Base-by-base conservation (phyloP, 92 coral and sea anemone genomes). In the Epizoanthus scotinus region DNA sequence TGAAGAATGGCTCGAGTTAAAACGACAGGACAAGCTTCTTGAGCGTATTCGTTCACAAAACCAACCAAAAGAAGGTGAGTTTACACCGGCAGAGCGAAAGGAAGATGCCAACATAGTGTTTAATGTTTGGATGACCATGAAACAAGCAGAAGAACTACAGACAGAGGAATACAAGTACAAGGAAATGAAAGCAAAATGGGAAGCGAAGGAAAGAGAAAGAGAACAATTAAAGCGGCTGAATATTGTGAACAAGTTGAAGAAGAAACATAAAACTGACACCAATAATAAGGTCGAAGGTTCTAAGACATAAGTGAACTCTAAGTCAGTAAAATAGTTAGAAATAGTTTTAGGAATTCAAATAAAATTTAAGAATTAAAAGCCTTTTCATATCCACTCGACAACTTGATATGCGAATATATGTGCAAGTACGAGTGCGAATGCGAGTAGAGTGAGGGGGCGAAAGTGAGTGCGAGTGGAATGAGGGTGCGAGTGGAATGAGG, bases 121-220 rank as follows among this genome's bases (percentile, higher is more conserved):
- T 74, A 86, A 86, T 75, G 92, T 96, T 31, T 96, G 99, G 99
- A 84, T 94, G 73, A 89, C 97, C 3, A 89, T 90, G 91, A 96
- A 96, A 73, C 88, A 88, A 26, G 87, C 88, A 10, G 90, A 91
- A 65, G 98, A 96, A 59, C 84, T 93, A 17, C 74, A 84, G 66
- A 92, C 62, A 0, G 99, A 96, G 64, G 94, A 96, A 24, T 55
- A 64, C 63, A 89, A 85, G 67, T 94, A 93, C 63, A 63, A 74
- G 6, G 97, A 96, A 36, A 96, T 96, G 99, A 87, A 86, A 72
- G 94, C 90, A 67, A 91, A 91, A 55, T 96, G 99, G 99, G 91
- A 84, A 28, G 78, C 85, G 26, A 96, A 88, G 38, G 91, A 94
- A 72, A 78, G 73, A 40, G 94, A 91, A 70, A 81, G 96, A n/a